Evolutionary conservation across 1,140 invertebrate genomes (phyloP).

Genomic region (Scylla paramamosain): DNA sequence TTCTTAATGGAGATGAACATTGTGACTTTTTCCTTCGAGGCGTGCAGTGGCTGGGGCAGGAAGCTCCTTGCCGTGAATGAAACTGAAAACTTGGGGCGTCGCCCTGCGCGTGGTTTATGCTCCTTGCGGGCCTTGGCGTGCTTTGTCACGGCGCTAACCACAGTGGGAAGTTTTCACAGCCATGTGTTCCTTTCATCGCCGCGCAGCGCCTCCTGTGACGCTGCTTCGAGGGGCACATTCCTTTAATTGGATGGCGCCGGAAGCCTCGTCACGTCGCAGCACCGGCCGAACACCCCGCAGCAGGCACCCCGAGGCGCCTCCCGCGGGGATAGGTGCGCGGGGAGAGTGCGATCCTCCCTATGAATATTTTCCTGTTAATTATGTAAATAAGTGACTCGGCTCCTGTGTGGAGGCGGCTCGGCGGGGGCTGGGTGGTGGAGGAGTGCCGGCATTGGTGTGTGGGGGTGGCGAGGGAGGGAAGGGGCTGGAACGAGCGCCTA

Average conservation of each 20-base stretch:
- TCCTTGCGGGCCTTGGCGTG: neutral
- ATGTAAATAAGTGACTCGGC: constrained; percentile 18
- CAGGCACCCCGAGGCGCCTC: neutral
- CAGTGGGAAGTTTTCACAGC: neutral
- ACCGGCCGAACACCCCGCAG: neutral
- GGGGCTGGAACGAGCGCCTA: neutral
- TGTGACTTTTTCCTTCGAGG: too few species aligned
- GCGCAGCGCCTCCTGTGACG: neutral
- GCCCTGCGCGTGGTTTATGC: neutral
- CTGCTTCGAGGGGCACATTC: neutral
- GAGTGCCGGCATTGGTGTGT: neutral
- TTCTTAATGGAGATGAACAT: too few species aligned
- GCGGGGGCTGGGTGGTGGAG: neutral
- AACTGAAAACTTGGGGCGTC: neutral
- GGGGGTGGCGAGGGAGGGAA: neutral
- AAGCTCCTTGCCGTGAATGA: neutral
- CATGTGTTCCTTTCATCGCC: neutral
- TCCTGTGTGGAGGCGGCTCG: neutral
- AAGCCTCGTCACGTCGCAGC: neutral
- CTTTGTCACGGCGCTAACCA: neutral
- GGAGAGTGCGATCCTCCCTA: neutral
- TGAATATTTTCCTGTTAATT: constrained; percentile 16
- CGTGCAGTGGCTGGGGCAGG: neutral
- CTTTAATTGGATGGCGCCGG: neutral
- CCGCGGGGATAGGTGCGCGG: neutral